Percentiles rank a stretch among this genome's conserved stretches.
phyloP scores from a whole-genome alignment of 2,113 vertebrate species.

The Oncorhynchus keta region DNA sequence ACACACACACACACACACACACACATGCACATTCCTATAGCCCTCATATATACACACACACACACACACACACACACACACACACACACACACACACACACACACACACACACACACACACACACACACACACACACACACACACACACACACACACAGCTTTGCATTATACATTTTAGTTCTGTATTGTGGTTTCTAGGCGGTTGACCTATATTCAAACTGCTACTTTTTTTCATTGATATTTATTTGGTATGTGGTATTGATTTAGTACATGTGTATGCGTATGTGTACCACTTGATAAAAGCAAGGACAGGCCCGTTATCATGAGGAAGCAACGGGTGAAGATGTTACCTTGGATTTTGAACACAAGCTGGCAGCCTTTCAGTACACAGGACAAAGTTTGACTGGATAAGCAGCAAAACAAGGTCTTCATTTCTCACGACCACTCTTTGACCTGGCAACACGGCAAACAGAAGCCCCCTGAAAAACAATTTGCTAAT shows the following conservation, averaged over 20 bases:
- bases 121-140: background rate
- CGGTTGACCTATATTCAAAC: background rate
- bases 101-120: background rate
- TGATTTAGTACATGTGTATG: background rate
- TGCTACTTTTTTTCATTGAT: background rate
- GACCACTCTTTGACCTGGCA: background rate
- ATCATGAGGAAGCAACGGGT: slow-evolving; percentile 25
- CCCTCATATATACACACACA: background rate
- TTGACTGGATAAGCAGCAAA: background rate
- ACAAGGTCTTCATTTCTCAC: background rate
- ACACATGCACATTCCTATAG: background rate
- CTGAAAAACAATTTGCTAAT: no score
- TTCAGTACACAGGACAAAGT: background rate
- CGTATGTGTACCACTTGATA: background rate
- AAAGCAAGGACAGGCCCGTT: background rate
- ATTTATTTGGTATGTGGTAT: background rate
- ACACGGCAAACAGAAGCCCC: no score
- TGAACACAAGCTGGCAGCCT: slow-evolving; percentile 1
- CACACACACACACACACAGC: background rate
- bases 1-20: background rate
- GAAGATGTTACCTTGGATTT: background rate
- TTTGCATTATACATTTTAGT: background rate
- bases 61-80: background rate
- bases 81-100: slow-evolving; percentile 5
- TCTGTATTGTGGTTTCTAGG: background rate